Evolutionary conservation across 1,140 invertebrate species (phyloP), one percentile per base, ranked within the genome.

Genomic region (Meloidogyne floridensis): DNA sequence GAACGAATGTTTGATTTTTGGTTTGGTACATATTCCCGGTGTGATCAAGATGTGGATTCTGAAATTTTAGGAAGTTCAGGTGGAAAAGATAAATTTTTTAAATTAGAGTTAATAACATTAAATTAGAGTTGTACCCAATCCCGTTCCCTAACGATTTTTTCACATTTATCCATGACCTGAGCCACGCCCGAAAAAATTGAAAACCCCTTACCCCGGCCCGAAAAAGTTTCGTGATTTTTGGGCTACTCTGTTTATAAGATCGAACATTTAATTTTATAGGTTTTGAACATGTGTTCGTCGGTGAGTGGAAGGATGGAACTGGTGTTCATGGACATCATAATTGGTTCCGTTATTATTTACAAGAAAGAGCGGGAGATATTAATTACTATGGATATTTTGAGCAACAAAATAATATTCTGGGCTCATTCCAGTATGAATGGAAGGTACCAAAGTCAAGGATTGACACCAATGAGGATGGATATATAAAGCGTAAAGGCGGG

Each of bases 301-400:
- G 91, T 51, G 91, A 92, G 84, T 88, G 86, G 13, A 82, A 88
- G 51, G 84, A 86, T 2, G 83, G 88, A 43, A 13, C 13, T 5
- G 83, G 88, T 59, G 88, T 92, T 65, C 89, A 90, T 70, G 91
- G 91, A n/a, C 88, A 91, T 43, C 91, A 91, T 81, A 92, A 92
- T 84, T 92, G 91, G 91, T 86, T 91, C 8, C 89, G 91, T 79
- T 91, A 91, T 83, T 92, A 91, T 83, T 81, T 91, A 5, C 90
- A 90, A 72, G 91, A 92, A 82, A 90, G 91, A 80, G 80, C 83
- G 56, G 90, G 91, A 4, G 87, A 90, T 42, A 90, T 91, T 47
- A 87, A 92, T 81, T 92, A 92, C 84, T 88, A 91, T 83, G 91
- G 91, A n/a, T 92, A 90, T 82, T 91, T 91, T 82, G 65, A 42